Percentiles rank a stretch among this genome's conserved stretches.
phyloP scores from a whole-genome alignment of 35 echinoderm and acorn worm species.

The Patiria miniata region DNA sequence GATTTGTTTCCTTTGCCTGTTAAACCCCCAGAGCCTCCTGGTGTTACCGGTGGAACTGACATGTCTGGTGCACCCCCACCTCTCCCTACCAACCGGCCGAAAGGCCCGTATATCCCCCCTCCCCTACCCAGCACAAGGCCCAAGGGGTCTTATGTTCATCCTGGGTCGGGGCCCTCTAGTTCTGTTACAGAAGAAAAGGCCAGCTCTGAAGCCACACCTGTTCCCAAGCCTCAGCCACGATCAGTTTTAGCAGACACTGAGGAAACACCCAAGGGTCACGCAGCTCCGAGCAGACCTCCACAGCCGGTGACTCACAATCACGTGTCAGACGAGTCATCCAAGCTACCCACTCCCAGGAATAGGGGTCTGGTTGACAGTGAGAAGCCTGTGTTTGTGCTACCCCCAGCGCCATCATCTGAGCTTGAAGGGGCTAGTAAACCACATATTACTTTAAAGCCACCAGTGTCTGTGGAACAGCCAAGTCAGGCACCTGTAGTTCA shows the following conservation, averaged over 20 bases:
- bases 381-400: neutral
- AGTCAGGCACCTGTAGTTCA: neutral
- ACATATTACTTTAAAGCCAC: neutral
- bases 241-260: conserved; percentile 7
- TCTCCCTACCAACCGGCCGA: conserved; percentile 52
- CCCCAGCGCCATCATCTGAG: neutral
- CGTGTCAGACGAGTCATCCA: conserved; percentile 34
- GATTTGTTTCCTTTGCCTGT: conserved; percentile 17
- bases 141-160: conserved; percentile 58
- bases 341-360: neutral
- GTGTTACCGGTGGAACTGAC: conserved; percentile 8
- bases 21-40: conserved; percentile 20
- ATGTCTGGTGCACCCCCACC: conserved; percentile 61
- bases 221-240: conserved; percentile 16
- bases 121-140: conserved; percentile 45
- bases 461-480: neutral
- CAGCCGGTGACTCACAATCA: conserved; percentile 38
- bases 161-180: conserved; percentile 29
- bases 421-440: neutral
- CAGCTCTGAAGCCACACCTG: neutral
- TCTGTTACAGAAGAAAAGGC: conserved; percentile 19
- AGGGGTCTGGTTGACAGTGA: neutral
- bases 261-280: conserved; percentile 8
- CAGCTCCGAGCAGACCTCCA: conserved; percentile 42
- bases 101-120: conserved; percentile 58